These are phyloP conservation scores for Caenorhabditis imperialis DNA, from an alignment of 2,888 invertebrate genomes.

Conservation along the genomic window DNA sequence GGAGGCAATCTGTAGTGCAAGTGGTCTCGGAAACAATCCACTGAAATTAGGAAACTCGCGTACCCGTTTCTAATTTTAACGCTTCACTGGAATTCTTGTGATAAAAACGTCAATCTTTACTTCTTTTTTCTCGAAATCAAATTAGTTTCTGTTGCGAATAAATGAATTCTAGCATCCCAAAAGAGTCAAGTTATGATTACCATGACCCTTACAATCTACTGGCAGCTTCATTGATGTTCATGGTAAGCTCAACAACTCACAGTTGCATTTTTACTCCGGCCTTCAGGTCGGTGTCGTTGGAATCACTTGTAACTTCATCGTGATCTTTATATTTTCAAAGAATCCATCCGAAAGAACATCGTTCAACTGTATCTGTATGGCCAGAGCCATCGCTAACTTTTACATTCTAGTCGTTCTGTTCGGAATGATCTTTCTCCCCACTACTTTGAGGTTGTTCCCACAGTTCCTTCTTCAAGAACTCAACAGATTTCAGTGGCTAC, in stretches of 20 bases:
- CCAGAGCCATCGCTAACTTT: slow-evolving; percentile 12
- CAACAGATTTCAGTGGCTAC: slow-evolving; percentile 11
- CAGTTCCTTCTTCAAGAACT: background rate
- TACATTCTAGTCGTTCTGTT: slow-evolving; percentile 12
- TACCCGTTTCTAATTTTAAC: too few species aligned
- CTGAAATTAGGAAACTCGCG: too few species aligned
- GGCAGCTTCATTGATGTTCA: slow-evolving; percentile 3
- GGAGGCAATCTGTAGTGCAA: too few species aligned
- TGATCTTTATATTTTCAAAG: slow-evolving; percentile 8
- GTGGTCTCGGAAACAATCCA: too few species aligned
- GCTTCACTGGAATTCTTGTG: too few species aligned
- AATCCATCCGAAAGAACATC: slow-evolving; percentile 8
- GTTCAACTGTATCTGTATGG: slow-evolving; percentile 17
- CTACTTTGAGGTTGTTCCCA: slow-evolving; percentile 6
- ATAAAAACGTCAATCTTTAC: too few species aligned
- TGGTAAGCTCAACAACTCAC: slow-evolving; percentile 9
- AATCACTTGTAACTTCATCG: background rate
- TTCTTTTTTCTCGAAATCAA: too few species aligned
- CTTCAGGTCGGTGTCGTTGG: slow-evolving; percentile 11
- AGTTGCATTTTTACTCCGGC: background rate
- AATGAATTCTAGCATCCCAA: slow-evolving; percentile 16
- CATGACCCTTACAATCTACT: slow-evolving; percentile 15
- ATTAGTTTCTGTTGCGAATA: too few species aligned
- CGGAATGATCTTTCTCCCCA: slow-evolving; percentile 5
- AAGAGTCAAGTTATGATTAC: slow-evolving; percentile 19